Base-by-base conservation (phyloP, 2,113 vertebrate species). In the Dascyllus trimaculatus region DNA sequence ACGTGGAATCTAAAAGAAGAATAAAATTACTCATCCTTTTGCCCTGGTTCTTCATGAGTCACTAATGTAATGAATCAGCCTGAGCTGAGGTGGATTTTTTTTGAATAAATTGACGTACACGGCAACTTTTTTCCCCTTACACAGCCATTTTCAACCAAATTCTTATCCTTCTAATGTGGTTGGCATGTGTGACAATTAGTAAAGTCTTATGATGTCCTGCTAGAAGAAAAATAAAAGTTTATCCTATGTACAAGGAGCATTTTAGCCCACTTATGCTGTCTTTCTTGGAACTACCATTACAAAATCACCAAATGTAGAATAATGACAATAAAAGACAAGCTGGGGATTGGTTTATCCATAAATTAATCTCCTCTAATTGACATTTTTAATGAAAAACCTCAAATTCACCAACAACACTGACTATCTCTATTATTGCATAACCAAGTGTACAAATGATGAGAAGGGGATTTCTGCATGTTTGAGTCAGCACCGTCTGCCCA, bases 41-140 rank as follows among this genome's bases (percentile, higher is more conserved):
- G 18, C 32, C 38, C 1, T 69, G 21, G 0, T 49, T 60, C 18
- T 18, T 53, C 46, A 62, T 51, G 72, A 76, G 56, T 72, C 66
- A 67, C 57, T 61, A 59, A 68, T 48, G 4, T 35, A 40, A 64
- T 72, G 63, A 80, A 57, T 78, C 58, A 59, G 56, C 26, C 45
- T 10, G 45, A 61, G 35, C 49, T 72, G 14, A 66, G n/a, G 5
- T 4, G 4, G 2, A 60, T n/a, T 49, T 26, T 64, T 22, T 19
- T 63, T 48, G 35, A 18, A 11, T 9, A 35, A 49, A 8, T 10
- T 46, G 19, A 54, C 26, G 32, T n/a, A 21, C 19, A 43, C 2
- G 40, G 13, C 19, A 6, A 15, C 35, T 71, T 26, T 45, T n/a
- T n/a, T n/a, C n/a, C n/a, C n/a, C n/a, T n/a, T n/a, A n/a, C n/a